phyloP scores from a whole-genome alignment of 1,140 invertebrate genomes.

The Diabrotica undecimpunctata region DNA sequence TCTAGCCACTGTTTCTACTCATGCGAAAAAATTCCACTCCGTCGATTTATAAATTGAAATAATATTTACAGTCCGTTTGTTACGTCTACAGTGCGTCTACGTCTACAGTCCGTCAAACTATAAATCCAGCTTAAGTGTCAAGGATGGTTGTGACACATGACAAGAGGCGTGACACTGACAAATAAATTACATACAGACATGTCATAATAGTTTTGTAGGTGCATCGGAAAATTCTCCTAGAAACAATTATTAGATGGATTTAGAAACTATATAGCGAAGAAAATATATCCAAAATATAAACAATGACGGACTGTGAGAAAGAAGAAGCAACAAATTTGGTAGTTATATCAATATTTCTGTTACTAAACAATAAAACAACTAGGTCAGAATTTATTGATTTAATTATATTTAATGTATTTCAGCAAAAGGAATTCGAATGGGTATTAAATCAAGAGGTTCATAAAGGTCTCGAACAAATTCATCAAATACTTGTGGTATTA shows the following conservation, averaged over 20 bases:
- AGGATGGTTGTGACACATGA: too few relatives aligned
- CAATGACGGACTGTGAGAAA: slow-evolving; percentile 79
- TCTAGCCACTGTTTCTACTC: too few relatives aligned
- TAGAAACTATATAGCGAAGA: background rate
- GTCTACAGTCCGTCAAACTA: too few relatives aligned
- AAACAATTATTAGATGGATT: slow-evolving; percentile 1
- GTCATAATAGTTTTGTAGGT: background rate
- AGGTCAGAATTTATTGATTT: slow-evolving; percentile 24
- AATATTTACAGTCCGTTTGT: too few relatives aligned
- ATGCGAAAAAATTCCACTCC: too few relatives aligned
- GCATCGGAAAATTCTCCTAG: background rate
- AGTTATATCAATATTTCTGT: slow-evolving; percentile 46
- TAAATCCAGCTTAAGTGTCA: too few relatives aligned
- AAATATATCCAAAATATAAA: slow-evolving; percentile 28
- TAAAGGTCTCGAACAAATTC: slow-evolving; percentile 77
- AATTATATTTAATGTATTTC: slow-evolving; percentile 42
- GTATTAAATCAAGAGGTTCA: slow-evolving; percentile 85
- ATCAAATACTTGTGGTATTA: slow-evolving; percentile 74
- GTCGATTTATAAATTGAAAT: too few relatives aligned
- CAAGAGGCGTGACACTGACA: too few relatives aligned
- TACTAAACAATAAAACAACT: slow-evolving; percentile 10
- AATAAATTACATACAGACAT: background rate
- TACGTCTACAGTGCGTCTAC: too few relatives aligned
- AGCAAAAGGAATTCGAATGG: slow-evolving; percentile 95
- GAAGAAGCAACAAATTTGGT: slow-evolving; percentile 82